Conservation (phyloP, 2,888 invertebrate species). For the Allacma fusca region DNA sequence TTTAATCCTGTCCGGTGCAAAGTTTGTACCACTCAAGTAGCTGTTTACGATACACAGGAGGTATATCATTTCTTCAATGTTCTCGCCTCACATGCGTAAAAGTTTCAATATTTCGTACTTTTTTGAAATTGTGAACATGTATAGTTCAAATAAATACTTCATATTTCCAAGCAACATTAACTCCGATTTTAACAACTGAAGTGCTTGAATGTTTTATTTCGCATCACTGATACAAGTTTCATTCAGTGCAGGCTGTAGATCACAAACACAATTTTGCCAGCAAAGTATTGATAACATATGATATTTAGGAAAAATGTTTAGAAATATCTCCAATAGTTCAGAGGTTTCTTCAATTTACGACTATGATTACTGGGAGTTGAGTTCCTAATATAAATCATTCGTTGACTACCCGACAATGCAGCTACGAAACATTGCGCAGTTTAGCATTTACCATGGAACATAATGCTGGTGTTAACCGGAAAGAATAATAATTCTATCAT, state of each 20-base stretch:
- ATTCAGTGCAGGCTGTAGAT: not conserved
- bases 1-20: slow-evolving; percentile 68
- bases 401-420: too few species aligned
- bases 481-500: slow-evolving; percentile 5
- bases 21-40: slow-evolving; percentile 68
- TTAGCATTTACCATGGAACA: too few species aligned
- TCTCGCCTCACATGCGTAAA: slow-evolving; percentile 63
- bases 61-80: slow-evolving; percentile 71
- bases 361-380: too few species aligned
- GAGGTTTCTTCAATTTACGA: too few species aligned
- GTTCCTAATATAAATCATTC: too few species aligned
- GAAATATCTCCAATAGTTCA: too few species aligned
- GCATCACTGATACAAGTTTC: not conserved
- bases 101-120: not conserved
- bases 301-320: not conserved
- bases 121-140: not conserved
- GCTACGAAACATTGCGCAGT: too few species aligned
- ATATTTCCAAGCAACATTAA: too few species aligned
- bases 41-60: slow-evolving; percentile 69
- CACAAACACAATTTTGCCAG: slow-evolving; percentile 16
- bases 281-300: not conserved
- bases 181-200: not conserved
- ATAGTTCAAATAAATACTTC: too few species aligned
- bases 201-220: not conserved
- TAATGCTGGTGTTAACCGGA: not conserved